Evolutionary conservation across 2,888 invertebrate genomes (phyloP).

Genomic region (Rutpela maculata): DNA sequence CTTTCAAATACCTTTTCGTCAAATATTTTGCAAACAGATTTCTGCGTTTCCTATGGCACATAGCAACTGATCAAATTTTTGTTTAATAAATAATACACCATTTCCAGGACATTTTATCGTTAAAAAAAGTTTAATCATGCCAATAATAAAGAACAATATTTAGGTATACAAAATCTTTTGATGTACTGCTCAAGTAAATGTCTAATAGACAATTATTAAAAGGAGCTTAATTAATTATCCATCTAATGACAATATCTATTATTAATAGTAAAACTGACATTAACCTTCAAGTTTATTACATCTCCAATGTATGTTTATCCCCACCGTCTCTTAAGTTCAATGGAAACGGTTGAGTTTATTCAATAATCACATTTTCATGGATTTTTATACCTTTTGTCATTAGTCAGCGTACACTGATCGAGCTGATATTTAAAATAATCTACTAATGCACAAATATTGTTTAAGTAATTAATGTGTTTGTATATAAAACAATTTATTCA

Average conservation of each 20-base stretch:
- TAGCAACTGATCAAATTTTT: too few relatives aligned
- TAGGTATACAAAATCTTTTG: neutral
- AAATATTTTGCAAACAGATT: too few relatives aligned
- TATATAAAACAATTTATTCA: neutral
- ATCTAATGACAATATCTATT: conserved; percentile 36
- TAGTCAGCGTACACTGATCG: conserved; percentile 2
- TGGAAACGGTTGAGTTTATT: conserved; percentile 13
- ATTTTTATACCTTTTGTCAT: conserved; percentile 31
- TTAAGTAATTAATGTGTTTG: neutral
- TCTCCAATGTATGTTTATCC: conserved; percentile 37
- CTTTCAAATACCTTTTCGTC: too few relatives aligned
- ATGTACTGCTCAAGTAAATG: neutral
- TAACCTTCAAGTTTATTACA: conserved; percentile 44
- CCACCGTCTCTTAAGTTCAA: conserved; percentile 21
- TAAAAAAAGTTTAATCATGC: too few relatives aligned
- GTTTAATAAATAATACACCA: too few relatives aligned
- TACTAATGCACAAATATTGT: neutral
- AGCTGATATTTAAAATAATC: conserved; percentile 11
- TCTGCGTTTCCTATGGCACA: too few relatives aligned
- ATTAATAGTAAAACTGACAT: conserved; percentile 40
- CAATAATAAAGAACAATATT: neutral
- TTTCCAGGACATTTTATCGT: too few relatives aligned
- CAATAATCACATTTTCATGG: conserved; percentile 19
- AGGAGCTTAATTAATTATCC: neutral
- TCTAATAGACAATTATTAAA: neutral